Evolutionary conservation across 1,140 invertebrate genomes (phyloP).

Genomic region (Antheraea pernyi): DNA sequence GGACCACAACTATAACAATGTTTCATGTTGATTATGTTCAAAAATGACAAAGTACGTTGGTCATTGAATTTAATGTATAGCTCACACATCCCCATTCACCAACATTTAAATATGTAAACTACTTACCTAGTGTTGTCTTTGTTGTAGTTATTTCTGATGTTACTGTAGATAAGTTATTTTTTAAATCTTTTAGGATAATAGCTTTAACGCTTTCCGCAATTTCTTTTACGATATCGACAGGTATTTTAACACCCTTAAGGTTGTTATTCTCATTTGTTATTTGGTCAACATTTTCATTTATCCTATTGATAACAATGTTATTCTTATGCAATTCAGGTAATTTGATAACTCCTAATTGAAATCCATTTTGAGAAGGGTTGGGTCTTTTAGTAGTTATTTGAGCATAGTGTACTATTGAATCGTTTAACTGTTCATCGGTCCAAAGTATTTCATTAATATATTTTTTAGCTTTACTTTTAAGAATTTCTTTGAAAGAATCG

Average conservation of each 20-base stretch:
- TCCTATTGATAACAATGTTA: not conserved
- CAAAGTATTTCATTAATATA: not conserved
- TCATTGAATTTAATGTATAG: too few relatives aligned
- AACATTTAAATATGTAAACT: not conserved
- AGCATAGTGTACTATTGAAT: not conserved
- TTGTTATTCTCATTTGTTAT: slow-evolving; percentile 14
- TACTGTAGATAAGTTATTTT: slow-evolving; percentile 28
- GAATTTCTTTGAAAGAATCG: not conserved
- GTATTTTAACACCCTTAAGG: not conserved
- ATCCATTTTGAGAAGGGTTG: not conserved
- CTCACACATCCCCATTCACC: too few relatives aligned
- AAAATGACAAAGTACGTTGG: too few relatives aligned
- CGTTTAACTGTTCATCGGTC: not conserved
- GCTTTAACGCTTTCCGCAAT: slow-evolving; percentile 58
- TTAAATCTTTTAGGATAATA: slow-evolving; percentile 51
- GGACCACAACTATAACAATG: too few relatives aligned
- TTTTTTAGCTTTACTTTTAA: slow-evolving; percentile 1
- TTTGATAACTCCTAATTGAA: not conserved
- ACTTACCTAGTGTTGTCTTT: slow-evolving; percentile 21
- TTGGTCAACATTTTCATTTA: slow-evolving; percentile 11
- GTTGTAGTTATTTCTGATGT: slow-evolving; percentile 13
- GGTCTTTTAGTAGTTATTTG: not conserved
- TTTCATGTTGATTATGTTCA: too few relatives aligned
- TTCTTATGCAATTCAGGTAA: not conserved
- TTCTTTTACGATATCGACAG: slow-evolving; percentile 44